These are phyloP conservation scores for Drosophila diplacantha DNA, from an alignment of 2,888 invertebrate genomes.

Conservation along the genomic window DNA sequence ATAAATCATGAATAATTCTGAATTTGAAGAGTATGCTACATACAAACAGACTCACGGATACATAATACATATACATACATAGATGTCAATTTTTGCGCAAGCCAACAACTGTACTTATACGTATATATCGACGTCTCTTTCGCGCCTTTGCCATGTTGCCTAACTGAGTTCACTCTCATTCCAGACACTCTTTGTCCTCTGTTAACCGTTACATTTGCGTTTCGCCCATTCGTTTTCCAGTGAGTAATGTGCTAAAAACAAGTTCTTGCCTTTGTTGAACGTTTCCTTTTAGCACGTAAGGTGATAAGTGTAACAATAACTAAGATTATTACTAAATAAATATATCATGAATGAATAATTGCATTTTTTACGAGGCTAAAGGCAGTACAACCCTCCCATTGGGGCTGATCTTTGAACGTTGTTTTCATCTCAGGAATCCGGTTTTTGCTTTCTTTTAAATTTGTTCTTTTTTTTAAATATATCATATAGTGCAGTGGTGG, in stretches of 20 bases:
- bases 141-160: conserved; percentile 65
- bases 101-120: conserved; percentile 36
- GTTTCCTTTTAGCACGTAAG: conserved; percentile 55
- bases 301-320: conserved; percentile 65
- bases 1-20: conserved; percentile 19
- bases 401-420: neutral
- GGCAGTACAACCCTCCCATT: no score
- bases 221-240: conserved; percentile 23
- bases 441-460: neutral
- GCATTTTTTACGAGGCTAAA: conserved; percentile 3
- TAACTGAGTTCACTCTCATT: conserved; percentile 51
- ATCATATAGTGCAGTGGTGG: neutral
- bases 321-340: conserved; percentile 47
- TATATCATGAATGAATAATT: conserved; percentile 27
- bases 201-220: conserved; percentile 11
- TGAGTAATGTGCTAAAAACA: conserved; percentile 35
- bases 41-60: conserved; percentile 17
- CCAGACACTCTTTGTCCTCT: conserved; percentile 16
- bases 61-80: conserved; percentile 47
- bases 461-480: neutral
- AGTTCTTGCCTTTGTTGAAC: conserved; percentile 32
- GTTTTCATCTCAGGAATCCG: neutral
- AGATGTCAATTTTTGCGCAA: conserved; percentile 65
- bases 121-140: conserved; percentile 38
- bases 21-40: conserved; percentile 26